Base-by-base conservation (phyloP, 2,888 invertebrate species). In the Stenodera caucasica region DNA sequence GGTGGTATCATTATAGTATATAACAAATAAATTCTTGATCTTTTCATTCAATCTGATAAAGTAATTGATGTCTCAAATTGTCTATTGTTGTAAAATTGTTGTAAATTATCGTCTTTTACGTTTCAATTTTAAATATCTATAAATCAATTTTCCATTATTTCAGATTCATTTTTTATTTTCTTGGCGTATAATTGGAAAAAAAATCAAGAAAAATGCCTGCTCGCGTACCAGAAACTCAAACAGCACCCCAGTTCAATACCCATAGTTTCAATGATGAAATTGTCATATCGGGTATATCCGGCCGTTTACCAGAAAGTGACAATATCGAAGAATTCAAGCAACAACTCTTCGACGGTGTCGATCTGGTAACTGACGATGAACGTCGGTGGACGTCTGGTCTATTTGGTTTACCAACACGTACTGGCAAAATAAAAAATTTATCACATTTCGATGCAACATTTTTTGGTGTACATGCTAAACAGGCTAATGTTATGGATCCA, bases 281-380 rank as follows among this genome's bases (percentile, higher is more conserved):
- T 72, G 92, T 93, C 72, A 89, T 95, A 75, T 86, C 90, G 53
- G 94, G 95, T 18, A 84, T 94, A 71, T 92, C 94, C 58, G 92
- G 91, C 59, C 90, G 97, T 67, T 85, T 98, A 71, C 98, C 98
- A 11, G 94, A 98, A 82, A 94, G 93, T 67, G 87, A 89, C 72
- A 90, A 85, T 80, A 90, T 98, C 75, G 93, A 93, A 70, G 98
- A 98, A 82, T 98, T 98, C 81, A 91, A 90, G 75, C 86, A 91
- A 74, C 90, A 97, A 80, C 87, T 98, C 57, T 91, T 95, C 80
- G 90, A 90, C 64, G 94, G 94, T 57, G 87, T 94, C 49, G 98
- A 98, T 79, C 88, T 98, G 84, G 90, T 98, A 64, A 96, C 94
- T 30, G 96, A 92, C 70, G 96, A 96, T 78, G 91, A 90, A 69